Evolutionary conservation across 2,797 vertebrate genomes (phyloP), one percentile per base, ranked within the genome.

Genomic region (Yasuhikotakia modesta): DNA sequence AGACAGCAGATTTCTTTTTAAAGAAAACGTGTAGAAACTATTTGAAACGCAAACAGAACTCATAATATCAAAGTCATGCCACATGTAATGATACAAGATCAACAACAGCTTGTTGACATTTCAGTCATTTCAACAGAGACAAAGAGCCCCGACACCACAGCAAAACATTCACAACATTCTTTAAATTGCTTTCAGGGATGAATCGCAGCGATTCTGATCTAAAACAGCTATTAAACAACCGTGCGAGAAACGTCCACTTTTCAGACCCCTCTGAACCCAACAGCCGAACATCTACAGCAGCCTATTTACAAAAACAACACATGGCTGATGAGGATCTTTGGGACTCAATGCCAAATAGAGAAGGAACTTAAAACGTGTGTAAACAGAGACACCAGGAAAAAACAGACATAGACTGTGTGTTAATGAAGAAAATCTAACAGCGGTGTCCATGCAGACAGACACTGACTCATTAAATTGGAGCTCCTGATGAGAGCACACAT

Each of bases 401-500:
- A 21, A 72, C 73, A n/a, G 32, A 63, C 72, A 50, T 35, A 52
- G 61, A 48, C 66, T 70, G 73, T 67, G 69, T 73, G 67, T n/a
- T 70, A 72, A 64, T 68, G 71, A 67, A 48, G 39, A 52, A 61
- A 65, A 60, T 55, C 35, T 50, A 17, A 58, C 76, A 39, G 76
- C 73, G 57, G 74, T 68, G 73, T 46, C 57, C 68, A 58, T 58
- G 53, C 73, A 81, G 81, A 81, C 67, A 77, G 77, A 73, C 55
- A 39, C 69, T 61, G 68, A 64, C 78, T 84, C 85, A 84, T 85
- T 83, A 84, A 77, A 77, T 65, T 35, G 78, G 77, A 61, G 76
- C 79, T 81, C 81, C 81, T 87, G 82, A 88, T 83, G 87, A 83
- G 43, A 52, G 69, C 77, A 82, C 66, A 81, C 82, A 82, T n/a